A percentile compares a stretch with the other conserved stretches of the same genome.
phyloP scores from a whole-genome alignment of 2,113 vertebrate species.

The Proterorhinus semilunaris region DNA sequence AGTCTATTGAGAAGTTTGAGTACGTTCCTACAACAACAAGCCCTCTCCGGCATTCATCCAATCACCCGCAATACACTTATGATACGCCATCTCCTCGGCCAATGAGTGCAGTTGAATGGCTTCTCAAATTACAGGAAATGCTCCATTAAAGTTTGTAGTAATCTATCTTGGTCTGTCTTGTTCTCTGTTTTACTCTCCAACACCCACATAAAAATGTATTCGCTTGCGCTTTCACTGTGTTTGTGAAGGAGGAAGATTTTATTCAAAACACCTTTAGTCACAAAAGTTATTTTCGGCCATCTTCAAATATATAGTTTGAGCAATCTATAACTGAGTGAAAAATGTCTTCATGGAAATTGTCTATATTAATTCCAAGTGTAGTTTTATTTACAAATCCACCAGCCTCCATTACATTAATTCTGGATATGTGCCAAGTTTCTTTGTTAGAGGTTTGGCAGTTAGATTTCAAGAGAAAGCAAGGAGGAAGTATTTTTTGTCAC shows the following conservation, averaged over 20 bases:
- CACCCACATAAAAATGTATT: background rate
- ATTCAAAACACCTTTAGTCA: background rate
- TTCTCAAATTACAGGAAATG: conserved; percentile 53
- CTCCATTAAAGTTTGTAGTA: background rate
- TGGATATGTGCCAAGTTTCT: background rate
- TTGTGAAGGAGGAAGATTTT: background rate
- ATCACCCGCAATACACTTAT: conserved; percentile 29
- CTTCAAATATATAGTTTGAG: too few relatives aligned
- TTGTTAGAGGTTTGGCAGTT: conserved; percentile 7
- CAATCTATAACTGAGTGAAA: too few relatives aligned
- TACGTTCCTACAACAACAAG: background rate
- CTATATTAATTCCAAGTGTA: background rate
- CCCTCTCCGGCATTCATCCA: conserved; percentile 37
- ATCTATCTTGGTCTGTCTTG: background rate
- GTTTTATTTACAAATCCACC: background rate
- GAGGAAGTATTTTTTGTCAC: conserved; percentile 38
- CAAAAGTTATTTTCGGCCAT: background rate
- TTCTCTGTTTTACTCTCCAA: background rate
- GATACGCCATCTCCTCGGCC: conserved; percentile 15
- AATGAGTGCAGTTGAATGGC: background rate
- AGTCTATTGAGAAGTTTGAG: background rate
- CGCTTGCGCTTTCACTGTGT: background rate
- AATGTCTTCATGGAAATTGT: too few relatives aligned
- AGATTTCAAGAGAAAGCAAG: conserved; percentile 38
- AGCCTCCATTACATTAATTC: background rate